phyloP scores from a whole-genome alignment of 92 coral and sea anemone species.

The Epizoanthus fatuus region DNA sequence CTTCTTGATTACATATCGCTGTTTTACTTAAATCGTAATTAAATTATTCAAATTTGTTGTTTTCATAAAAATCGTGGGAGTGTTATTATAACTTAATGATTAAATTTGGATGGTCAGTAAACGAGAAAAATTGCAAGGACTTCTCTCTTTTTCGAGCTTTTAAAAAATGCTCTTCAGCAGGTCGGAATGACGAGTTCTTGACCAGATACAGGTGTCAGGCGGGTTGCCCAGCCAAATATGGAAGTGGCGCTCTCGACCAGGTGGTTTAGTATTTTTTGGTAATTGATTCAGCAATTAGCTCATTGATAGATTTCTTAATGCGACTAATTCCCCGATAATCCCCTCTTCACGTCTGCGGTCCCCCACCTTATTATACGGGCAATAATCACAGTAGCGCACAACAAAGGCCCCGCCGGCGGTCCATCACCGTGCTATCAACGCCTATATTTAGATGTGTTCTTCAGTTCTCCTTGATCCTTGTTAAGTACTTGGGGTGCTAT shows the following conservation, averaged over 20 bases:
- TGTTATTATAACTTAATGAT: conserved; percentile 65
- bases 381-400: conserved; percentile 70
- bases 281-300: conserved; percentile 93
- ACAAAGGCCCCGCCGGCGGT: conserved; percentile 82
- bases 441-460: conserved; percentile 19
- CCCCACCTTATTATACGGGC: conserved; percentile 81
- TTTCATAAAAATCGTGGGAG: conserved; percentile 54
- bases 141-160: neutral
- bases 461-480: conserved; percentile 67
- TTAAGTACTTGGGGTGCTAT: conserved; percentile 71
- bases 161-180: neutral
- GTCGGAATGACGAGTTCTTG: neutral
- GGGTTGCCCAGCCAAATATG: conserved; percentile 38
- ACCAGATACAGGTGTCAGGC: conserved; percentile 54
- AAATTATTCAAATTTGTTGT: conserved; percentile 89
- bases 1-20: conserved; percentile 83
- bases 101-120: conserved; percentile 25
- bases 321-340: conserved; percentile 93
- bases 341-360: conserved; percentile 74
- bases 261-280: conserved; percentile 53
- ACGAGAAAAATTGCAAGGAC: neutral
- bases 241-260: conserved; percentile 36
- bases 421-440: conserved; percentile 29
- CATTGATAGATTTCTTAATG: conserved; percentile 89
- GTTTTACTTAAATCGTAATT: conserved; percentile 80